Base-by-base conservation (phyloP, 2,888 invertebrate genomes). In the Endomychus coccineus region DNA sequence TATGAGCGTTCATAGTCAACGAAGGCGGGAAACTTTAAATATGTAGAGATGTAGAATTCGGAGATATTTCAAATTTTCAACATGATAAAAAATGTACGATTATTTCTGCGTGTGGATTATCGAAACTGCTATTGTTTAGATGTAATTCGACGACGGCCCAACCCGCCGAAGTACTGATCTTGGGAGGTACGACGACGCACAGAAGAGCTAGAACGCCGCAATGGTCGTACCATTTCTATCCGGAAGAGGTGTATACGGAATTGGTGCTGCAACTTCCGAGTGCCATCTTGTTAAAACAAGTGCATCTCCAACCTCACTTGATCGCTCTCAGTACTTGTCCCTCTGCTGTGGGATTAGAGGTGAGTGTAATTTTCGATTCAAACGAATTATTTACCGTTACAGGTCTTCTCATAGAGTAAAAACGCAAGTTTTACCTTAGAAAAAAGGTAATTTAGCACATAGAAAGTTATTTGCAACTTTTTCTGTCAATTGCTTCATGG, bases 151-250 rank as follows among this genome's bases (percentile, higher is more conserved):
- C 58, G 2, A 86, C 88, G 3, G 88, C 90, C 4, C 89, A 90
- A 58, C 82, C 90, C 1, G 86, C 92, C 1, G 90, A 91, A 63
- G 83, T 89, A 41, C 71, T 95, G 21, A 83, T 95, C 46, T 83
- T 87, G 59, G 78, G 83, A 33, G 76, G 59, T 3, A 75, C 77
- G 46, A 82, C 87, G 0, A 83, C 89, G 2, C 85, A 87, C 56
- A 73, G 90, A 24, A 71, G 94, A 23, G 86, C 90, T 13, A 75
- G 92, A 40, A 85, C 88, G 1, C 86, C 94, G 3, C 84, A 91
- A n/a, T 95, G 94, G 94, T 85, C 87, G 16, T 92, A 94, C 68
- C 89, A 94, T 70, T 95, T 91, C 70, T 91, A 89, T 69, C 87
- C 88, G 16, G 79, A 80, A 50, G 90, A 92, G 67, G 83, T 83